Evolutionary conservation across 64 coral and sea anemone species (phyloP).

Genomic region (Trachythela sp.): DNA sequence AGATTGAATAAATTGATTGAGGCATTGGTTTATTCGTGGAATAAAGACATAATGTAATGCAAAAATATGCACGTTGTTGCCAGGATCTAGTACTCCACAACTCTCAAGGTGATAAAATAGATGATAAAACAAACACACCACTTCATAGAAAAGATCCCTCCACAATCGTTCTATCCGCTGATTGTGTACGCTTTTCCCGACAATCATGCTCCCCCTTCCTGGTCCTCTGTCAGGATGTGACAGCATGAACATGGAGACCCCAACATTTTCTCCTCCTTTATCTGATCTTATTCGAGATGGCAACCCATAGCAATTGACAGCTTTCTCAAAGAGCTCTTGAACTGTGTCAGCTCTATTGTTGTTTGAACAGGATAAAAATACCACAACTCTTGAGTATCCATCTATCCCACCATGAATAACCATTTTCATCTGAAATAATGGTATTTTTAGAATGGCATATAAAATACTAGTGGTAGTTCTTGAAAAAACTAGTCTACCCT

Average conservation of each 20-base stretch:
- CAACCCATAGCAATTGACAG: neutral
- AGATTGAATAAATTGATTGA: neutral
- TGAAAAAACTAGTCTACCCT: no score
- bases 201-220: neutral
- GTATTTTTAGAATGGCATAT: neutral
- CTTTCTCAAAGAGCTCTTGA: neutral
- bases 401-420: slow-evolving; percentile 29
- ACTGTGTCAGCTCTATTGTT: slow-evolving; percentile 11
- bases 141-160: neutral
- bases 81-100: neutral
- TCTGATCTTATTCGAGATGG: neutral
- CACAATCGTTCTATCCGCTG: neutral
- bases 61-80: neutral
- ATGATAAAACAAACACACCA: neutral
- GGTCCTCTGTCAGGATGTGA: neutral
- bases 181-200: neutral
- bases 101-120: neutral
- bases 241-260: neutral
- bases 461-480: no score
- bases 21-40: neutral
- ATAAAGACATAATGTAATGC: neutral
- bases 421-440: slow-evolving; percentile 15
- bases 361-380: slow-evolving; percentile 2
- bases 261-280: slow-evolving; percentile 13
- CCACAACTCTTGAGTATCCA: neutral